Percentiles rank a stretch among this genome's conserved stretches.
phyloP scores from a whole-genome alignment of 1,140 invertebrate species.

The Streblospio benedicti region DNA sequence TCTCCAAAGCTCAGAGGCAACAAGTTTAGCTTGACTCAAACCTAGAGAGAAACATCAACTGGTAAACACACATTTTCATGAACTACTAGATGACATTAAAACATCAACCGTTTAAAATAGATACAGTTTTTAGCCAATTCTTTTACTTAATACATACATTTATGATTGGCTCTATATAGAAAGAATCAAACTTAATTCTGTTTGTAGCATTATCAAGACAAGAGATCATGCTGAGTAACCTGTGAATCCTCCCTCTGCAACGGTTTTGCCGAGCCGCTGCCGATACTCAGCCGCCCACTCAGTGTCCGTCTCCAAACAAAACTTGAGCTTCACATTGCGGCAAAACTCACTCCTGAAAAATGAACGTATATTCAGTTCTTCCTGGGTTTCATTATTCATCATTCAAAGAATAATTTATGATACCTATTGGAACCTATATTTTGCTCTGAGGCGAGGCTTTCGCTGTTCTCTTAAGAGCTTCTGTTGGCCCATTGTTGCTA shows the following conservation, averaged over 20 bases:
- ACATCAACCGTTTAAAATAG: background rate
- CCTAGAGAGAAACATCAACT: slow-evolving; percentile 9
- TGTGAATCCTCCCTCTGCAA: slow-evolving; percentile 21
- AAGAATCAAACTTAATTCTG: no score
- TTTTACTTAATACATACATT: no score
- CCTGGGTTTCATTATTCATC: no score
- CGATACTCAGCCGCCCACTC: slow-evolving; percentile 21
- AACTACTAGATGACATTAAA: background rate
- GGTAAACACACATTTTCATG: background rate
- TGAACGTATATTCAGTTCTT: background rate
- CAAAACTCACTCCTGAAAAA: slow-evolving; percentile 22
- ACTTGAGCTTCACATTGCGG: slow-evolving; percentile 23
- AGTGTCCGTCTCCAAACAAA: slow-evolving; percentile 20
- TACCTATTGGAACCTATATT: no score
- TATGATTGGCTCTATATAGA: no score
- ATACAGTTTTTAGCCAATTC: no score
- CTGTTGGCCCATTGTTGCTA: background rate
- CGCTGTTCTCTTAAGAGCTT: background rate
- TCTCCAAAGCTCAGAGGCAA: slow-evolving; percentile 22
- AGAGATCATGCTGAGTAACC: no score
- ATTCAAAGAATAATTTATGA: no score
- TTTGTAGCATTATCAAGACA: no score
- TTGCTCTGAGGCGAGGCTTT: background rate
- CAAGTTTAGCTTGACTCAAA: slow-evolving; percentile 21
- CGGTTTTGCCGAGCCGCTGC: slow-evolving; percentile 12